phyloP scores from a whole-genome alignment of 2,113 vertebrate genomes.

The Paedocypris sp. region DNA sequence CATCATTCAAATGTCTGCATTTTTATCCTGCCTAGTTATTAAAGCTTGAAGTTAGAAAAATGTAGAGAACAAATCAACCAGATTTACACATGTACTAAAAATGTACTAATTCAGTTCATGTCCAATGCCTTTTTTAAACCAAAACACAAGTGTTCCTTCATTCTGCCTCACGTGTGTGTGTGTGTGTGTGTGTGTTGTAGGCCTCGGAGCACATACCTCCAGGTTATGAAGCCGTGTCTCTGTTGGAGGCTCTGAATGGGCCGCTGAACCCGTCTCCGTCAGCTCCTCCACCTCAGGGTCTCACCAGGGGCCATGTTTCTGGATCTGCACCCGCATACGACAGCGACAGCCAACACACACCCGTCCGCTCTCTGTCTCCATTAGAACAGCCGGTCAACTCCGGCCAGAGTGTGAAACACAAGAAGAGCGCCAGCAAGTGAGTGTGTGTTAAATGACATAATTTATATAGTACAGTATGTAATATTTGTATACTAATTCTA shows the following conservation, averaged over 20 bases:
- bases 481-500: no score
- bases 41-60: no score
- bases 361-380: slow-evolving; percentile 66
- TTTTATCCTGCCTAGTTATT: no score
- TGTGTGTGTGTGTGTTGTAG: slow-evolving; percentile 45
- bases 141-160: neutral
- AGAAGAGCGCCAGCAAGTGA: slow-evolving; percentile 85
- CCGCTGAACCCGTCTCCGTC: slow-evolving; percentile 74
- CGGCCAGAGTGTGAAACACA: slow-evolving; percentile 73
- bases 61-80: no score
- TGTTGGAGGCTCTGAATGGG: slow-evolving; percentile 90
- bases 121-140: no score
- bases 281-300: slow-evolving; percentile 58
- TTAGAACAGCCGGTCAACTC: slow-evolving; percentile 69
- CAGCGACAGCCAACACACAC: slow-evolving; percentile 67
- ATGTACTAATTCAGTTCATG: no score
- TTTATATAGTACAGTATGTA: neutral
- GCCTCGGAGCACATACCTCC: slow-evolving; percentile 87
- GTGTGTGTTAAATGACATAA: slow-evolving; percentile 30
- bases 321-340: slow-evolving; percentile 71
- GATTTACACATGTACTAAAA: no score
- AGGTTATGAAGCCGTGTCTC: slow-evolving; percentile 87
- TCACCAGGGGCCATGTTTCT: slow-evolving; percentile 63
- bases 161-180: neutral
- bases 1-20: no score